These are phyloP conservation scores for Lamproptera curius DNA, from an alignment of 2,888 invertebrate genomes.

Conservation along the genomic window DNA sequence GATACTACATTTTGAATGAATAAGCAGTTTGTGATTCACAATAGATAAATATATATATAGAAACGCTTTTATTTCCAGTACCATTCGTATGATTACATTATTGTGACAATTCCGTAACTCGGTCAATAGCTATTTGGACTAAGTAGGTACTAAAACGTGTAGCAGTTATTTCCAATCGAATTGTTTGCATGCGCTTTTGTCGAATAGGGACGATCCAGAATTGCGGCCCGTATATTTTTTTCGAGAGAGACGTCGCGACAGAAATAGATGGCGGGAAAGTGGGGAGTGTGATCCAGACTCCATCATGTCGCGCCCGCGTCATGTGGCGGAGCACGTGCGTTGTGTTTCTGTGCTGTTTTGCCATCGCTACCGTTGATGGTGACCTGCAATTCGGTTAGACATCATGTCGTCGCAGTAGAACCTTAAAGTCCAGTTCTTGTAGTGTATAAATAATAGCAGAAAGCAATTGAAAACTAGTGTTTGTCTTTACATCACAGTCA, in stretches of 20 bases:
- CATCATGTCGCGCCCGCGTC: background rate
- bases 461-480: no score
- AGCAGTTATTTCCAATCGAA: background rate
- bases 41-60: no score
- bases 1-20: no score
- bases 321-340: constrained; percentile 5
- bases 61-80: background rate
- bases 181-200: background rate
- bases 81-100: background rate
- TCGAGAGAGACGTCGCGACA: background rate
- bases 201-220: background rate
- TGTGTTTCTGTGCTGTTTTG: background rate
- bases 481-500: no score
- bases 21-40: no score
- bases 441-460: no score
- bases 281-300: background rate
- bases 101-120: background rate
- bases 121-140: background rate
- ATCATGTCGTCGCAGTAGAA: no score
- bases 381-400: constrained; percentile 10
- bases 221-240: constrained; percentile 3
- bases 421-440: no score
- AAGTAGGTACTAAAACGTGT: no score
- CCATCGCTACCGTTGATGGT: constrained; percentile 3
- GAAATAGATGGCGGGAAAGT: background rate